Conservation (phyloP, 2,797 vertebrate genomes). For the Silurus aristotelis region DNA sequence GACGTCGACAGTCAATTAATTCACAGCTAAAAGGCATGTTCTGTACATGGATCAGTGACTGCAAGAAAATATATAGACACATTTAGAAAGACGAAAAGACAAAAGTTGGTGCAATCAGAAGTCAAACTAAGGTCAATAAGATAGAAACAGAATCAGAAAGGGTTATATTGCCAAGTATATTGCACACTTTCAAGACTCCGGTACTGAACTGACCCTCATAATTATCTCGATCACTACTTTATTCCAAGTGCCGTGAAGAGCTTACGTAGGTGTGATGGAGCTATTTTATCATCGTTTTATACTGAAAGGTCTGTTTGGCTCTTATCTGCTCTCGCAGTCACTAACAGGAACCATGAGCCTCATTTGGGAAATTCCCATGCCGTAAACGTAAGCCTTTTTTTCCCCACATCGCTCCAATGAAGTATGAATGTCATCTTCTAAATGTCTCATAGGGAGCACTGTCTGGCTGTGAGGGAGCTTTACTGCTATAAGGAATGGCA, state of each 20-base stretch:
- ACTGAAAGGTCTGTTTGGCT: background rate
- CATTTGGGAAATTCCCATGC: background rate
- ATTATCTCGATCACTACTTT: background rate
- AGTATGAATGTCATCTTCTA: conserved; percentile 6
- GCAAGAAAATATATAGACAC: background rate
- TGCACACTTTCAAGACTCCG: background rate
- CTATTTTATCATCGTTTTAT: background rate
- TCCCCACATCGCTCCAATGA: background rate
- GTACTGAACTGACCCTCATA: background rate
- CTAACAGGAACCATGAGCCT: background rate
- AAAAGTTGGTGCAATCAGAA: background rate
- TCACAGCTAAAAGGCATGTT: background rate
- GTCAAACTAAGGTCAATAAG: background rate
- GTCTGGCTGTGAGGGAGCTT: conserved; percentile 90
- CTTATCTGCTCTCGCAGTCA: background rate
- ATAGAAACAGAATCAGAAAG: background rate
- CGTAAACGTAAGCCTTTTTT: background rate
- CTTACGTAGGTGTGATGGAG: background rate
- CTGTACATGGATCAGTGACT: background rate
- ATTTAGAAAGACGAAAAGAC: no score
- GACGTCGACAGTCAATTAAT: background rate
- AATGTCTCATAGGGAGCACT: conserved; percentile 84
- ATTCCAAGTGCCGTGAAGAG: background rate
- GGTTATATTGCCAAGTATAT: no score
- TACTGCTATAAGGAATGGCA: conserved; percentile 94